Evolutionary conservation across 2,797 vertebrate species (phyloP), one percentile per base, ranked within the genome.

Genomic region (Sebastiscus albofasciatus): DNA sequence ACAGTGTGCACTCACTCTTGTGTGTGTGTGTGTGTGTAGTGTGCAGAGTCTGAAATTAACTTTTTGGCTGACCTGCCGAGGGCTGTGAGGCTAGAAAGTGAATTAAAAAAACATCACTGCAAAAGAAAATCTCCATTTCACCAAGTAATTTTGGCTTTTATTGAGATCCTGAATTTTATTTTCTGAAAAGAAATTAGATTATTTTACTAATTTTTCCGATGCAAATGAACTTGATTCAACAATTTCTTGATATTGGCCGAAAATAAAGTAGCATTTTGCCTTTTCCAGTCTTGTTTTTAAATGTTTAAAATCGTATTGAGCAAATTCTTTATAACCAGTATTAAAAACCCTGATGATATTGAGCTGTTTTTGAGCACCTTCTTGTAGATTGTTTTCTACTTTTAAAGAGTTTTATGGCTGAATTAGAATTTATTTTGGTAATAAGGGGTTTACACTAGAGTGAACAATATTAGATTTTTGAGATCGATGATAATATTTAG

Each of bases 41-140:
- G 80, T 71, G 58, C 52, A 75, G 42, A 52, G 72, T 42, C 61
- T 87, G 73, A 85, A 88, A 87, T 88, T 61, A 85, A 81, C 80
- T 80, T 86, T 85, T 79, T 80, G 58, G 62, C 79, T 81, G 81
- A 86, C 74, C 85, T 83, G 65, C 72, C 75, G 74, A 59, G 1
- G 68, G 67, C 76, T 79, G 20, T 29, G 26, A 73, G 67, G 56
- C 71, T 58, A 26, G 72, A 67, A 75, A 71, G 60, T 55, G 24
- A 81, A 73, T 77, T 20, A 65, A 67, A 68, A 60, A 73, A 66
- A 77, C 6, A 67, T 82, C 18, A 56, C 24, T 8, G 52, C 24
- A 24, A 29, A 55, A 60, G 12, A 20, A 72, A 26, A 14, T 14
- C 36, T 69, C 26, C 0, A 55, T 76, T 79, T 79, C 18, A 61